These are phyloP conservation scores for Choloepus hoffmanni DNA, from an alignment of 2,113 vertebrate species.

Conservation along the genomic window DNA sequence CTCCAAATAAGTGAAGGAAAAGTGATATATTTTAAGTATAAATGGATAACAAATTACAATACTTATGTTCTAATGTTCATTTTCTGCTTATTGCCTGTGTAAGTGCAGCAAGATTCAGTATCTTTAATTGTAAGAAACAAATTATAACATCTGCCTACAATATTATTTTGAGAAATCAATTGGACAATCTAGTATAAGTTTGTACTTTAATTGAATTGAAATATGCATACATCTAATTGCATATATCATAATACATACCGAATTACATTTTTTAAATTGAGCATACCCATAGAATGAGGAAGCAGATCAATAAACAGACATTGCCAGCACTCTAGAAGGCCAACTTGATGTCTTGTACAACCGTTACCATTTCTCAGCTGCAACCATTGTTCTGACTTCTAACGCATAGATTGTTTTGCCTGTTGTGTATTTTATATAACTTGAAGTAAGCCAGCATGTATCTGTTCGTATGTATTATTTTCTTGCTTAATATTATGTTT, in stretches of 20 bases:
- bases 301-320: not conserved
- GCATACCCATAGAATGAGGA: not conserved
- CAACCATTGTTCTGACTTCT: not conserved
- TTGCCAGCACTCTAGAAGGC: not conserved
- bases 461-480: not conserved
- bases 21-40: not conserved
- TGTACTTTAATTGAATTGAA: not conserved
- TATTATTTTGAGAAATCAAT: not conserved
- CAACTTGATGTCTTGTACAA: not conserved
- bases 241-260: not conserved
- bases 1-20: not conserved
- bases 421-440: not conserved
- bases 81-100: not conserved
- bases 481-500: not conserved
- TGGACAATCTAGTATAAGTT: not conserved
- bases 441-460: not conserved
- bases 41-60: not conserved
- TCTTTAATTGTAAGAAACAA: not conserved
- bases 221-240: not conserved
- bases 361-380: fast-evolving
- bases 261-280: not conserved
- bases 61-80: not conserved
- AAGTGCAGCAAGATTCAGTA: not conserved
- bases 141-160: not conserved
- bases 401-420: not conserved